Conservation (phyloP, 2,113 vertebrate genomes). For the Callithrix jacchus region DNA sequence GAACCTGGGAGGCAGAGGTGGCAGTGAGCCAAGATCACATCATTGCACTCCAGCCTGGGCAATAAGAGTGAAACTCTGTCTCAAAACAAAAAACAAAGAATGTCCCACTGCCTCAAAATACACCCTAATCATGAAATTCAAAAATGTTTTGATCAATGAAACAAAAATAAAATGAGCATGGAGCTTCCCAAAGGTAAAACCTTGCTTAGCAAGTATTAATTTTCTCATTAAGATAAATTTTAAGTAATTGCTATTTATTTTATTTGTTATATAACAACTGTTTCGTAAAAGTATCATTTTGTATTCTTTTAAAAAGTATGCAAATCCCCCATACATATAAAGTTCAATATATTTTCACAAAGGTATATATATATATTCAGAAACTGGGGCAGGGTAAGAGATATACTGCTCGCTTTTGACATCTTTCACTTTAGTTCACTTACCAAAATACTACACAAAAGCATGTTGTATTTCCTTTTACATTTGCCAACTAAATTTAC, state of each 20-base stretch:
- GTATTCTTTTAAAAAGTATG: background rate
- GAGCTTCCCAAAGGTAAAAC: background rate
- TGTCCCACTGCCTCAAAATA: background rate
- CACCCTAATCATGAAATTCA: background rate
- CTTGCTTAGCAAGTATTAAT: background rate
- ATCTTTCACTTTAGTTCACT: background rate
- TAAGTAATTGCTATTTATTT: background rate
- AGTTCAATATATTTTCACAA: background rate
- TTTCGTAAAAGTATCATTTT: background rate
- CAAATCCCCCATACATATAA: background rate
- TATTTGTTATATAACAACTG: background rate
- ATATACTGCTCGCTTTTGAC: background rate
- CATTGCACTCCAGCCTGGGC: too few species aligned
- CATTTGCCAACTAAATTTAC: constrained; percentile 23
- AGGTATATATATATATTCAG: background rate
- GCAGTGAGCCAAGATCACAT: too few species aligned
- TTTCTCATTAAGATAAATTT: background rate
- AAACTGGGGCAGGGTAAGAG: background rate
- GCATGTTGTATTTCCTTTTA: background rate
- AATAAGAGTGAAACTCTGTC: too few species aligned
- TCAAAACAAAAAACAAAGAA: too few species aligned
- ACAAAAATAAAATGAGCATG: background rate
- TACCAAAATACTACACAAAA: constrained; percentile 2
- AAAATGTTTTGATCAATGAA: background rate
- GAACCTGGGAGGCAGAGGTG: too few species aligned